Conservation (phyloP, 2,797 vertebrate species). For the Silurus aristotelis region DNA sequence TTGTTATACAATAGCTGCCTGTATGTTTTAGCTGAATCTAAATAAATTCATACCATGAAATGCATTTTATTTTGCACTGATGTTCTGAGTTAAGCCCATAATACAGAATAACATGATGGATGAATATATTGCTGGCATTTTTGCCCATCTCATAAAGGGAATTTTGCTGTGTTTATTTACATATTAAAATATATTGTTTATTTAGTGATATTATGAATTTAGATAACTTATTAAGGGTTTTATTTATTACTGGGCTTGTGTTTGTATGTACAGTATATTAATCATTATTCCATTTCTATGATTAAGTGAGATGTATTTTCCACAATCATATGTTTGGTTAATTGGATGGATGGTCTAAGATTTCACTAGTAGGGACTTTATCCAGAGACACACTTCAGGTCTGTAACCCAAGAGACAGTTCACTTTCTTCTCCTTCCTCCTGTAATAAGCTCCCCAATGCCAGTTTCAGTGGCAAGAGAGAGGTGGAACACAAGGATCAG, state of each 20-base stretch:
- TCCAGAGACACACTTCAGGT: slow-evolving; percentile 33
- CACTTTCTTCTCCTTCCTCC: slow-evolving; percentile 36
- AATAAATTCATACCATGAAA: not conserved
- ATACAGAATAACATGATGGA: not conserved
- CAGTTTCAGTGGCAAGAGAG: slow-evolving; percentile 38
- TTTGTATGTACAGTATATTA: not conserved
- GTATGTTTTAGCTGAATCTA: not conserved
- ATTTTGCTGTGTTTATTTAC: not conserved
- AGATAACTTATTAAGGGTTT: not conserved
- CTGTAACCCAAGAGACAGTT: slow-evolving; percentile 53
- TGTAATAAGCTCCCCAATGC: slow-evolving; percentile 56
- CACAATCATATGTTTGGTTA: slow-evolving; percentile 16
- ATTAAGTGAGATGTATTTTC: slow-evolving; percentile 15
- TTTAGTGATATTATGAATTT: not conserved
- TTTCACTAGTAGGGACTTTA: slow-evolving; percentile 36
- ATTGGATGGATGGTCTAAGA: slow-evolving; percentile 30
- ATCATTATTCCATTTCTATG: not conserved
- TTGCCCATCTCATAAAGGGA: not conserved
- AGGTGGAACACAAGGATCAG: slow-evolving; percentile 51
- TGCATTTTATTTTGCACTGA: not conserved
- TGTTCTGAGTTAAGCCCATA: not conserved
- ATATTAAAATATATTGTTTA: not conserved
- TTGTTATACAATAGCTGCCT: not conserved
- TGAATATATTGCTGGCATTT: not conserved
- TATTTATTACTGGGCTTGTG: not conserved